Evolutionary conservation across 2,797 vertebrate genomes (phyloP).

Genomic region (Myotis findleyi): DNA sequence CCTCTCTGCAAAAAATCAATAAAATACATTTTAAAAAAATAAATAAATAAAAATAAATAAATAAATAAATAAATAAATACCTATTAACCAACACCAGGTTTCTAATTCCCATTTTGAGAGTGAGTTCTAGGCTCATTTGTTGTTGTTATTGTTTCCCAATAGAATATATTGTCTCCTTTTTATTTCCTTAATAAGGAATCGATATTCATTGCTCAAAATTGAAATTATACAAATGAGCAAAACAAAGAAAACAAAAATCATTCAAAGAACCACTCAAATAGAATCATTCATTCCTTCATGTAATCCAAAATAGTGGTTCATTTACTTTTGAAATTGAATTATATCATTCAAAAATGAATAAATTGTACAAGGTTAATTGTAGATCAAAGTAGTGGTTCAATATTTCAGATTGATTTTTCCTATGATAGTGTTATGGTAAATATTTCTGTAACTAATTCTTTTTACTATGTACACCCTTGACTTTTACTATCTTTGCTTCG

Average conservation of each 20-base stretch:
- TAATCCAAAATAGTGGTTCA: neutral
- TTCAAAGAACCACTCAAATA: neutral
- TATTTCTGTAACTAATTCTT: neutral
- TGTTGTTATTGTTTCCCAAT: slow-evolving; percentile 17
- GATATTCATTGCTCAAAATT: neutral
- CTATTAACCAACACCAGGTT: neutral
- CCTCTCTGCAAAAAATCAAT: no score
- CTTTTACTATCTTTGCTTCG: neutral
- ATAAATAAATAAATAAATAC: neutral
- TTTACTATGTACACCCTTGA: neutral
- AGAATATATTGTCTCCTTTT: neutral
- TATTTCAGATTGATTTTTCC: neutral
- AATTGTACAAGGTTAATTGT: neutral
- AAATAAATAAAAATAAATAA: no score
- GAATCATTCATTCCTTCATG: neutral
- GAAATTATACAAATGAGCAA: slow-evolving; percentile 46
- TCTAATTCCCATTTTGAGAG: slow-evolving; percentile 1
- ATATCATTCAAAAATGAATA: neutral
- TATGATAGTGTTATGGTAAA: neutral
- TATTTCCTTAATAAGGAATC: slow-evolving; percentile 25
- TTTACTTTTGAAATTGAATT: neutral
- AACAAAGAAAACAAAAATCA: slow-evolving; percentile 22
- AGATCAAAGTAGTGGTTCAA: neutral
- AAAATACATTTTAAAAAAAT: no score
- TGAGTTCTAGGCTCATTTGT: neutral